phyloP scores from a whole-genome alignment of 2,888 invertebrate genomes.

The Abrostola triplasia region DNA sequence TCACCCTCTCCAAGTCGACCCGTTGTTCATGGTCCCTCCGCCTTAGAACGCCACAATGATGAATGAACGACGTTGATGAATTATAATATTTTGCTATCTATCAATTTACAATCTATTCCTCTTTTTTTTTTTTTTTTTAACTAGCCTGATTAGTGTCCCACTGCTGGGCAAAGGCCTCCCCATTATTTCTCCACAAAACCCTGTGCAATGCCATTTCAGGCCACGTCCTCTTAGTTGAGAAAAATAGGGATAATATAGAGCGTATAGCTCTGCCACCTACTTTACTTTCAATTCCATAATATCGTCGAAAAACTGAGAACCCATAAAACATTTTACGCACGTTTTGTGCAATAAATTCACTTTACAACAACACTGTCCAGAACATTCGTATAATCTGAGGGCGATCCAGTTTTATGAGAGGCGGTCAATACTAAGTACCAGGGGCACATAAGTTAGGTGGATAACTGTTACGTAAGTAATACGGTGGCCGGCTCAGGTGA shows the following conservation, averaged over 20 bases:
- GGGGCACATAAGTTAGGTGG: conserved; percentile 39
- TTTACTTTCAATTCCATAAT: conserved; percentile 3
- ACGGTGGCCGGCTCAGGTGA: conserved; percentile 45
- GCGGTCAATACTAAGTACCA: conserved; percentile 42
- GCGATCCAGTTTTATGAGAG: conserved; percentile 33
- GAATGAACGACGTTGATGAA: no score
- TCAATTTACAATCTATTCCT: no score
- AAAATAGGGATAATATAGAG: neutral
- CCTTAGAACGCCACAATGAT: no score
- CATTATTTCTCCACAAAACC: no score
- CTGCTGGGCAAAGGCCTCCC: no score
- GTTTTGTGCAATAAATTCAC: conserved; percentile 3
- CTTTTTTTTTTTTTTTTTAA: no score
- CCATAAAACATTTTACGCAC: conserved; percentile 35
- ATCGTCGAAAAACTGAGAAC: conserved; percentile 4
- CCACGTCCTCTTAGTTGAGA: neutral
- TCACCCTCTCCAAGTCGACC: no score
- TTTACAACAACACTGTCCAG: conserved; percentile 6
- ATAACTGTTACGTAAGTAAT: conserved; percentile 46
- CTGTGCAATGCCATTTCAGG: no score
- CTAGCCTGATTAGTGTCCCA: no score
- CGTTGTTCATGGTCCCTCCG: no score
- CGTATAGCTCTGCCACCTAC: neutral
- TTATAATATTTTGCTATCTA: no score
- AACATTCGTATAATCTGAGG: conserved; percentile 25